Conservation (phyloP, 37 sponge, comb jelly and placozoan species). For the Eunapius fragilis region DNA sequence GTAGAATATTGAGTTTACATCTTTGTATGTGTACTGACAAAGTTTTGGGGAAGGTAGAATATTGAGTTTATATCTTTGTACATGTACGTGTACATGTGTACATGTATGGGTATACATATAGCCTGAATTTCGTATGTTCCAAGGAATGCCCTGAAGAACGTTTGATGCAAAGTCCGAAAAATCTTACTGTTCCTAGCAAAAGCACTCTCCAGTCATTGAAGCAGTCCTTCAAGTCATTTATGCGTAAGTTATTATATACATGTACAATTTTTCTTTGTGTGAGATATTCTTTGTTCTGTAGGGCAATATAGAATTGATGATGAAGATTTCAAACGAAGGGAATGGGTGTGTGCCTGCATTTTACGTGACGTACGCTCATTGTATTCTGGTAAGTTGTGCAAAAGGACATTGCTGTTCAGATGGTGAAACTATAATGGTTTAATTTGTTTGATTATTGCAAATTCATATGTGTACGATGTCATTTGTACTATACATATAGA, state of each 20-base stretch:
- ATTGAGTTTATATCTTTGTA: no score
- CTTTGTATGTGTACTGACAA: no score
- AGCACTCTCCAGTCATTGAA: neutral
- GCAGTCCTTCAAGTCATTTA: neutral
- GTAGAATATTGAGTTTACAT: no score
- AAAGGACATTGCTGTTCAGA: no score
- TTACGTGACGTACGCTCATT: neutral
- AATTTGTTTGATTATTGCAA: no score
- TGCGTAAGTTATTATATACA: slow-evolving; percentile 1
- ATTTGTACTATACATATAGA: slow-evolving; percentile 14
- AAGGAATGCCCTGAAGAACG: slow-evolving; percentile 8
- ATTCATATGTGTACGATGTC: no score
- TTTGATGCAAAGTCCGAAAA: neutral
- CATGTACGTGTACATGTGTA: neutral
- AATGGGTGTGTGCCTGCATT: slow-evolving; percentile 1
- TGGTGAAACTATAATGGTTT: no score
- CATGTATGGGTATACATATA: neutral
- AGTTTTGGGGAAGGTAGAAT: no score
- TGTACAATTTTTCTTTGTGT: neutral
- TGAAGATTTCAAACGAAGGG: neutral
- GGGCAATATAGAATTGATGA: neutral
- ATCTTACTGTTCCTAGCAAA: neutral
- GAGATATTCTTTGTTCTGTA: neutral
- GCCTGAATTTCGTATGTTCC: neutral
- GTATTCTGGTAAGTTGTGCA: slow-evolving; percentile 8